Evolutionary conservation across 2,888 invertebrate genomes (phyloP), one percentile per base, ranked within the genome.

Genomic region (Lutraria lutraria): DNA sequence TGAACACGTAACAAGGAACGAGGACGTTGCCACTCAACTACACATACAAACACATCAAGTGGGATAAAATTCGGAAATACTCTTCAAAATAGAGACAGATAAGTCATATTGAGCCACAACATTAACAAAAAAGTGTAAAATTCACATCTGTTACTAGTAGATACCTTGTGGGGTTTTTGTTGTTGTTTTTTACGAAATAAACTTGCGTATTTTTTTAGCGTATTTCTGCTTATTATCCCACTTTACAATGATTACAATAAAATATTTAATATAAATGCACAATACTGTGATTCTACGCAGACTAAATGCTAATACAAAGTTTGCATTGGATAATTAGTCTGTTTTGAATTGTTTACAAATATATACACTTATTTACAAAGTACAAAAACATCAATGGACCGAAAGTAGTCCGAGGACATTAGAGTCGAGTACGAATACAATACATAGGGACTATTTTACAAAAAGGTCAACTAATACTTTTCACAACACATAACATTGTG

Each of bases 381-480:
- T 34, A 76, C 76, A 76, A 76, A 76, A 76, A 76, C 34, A 76
- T 76, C 76, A 25, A 76, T 16, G 76, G 34, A 31, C 76, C 16
- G 19, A 82, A 63, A 56, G 43, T 43, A 83, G 83, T 43, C 60
- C 83, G 83, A 63, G 34, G 63, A 68, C 34, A 83, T 43, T n/a
- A 63, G 43, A 63, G 63, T 63, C 83, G 56, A 83, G 76, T 34
- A 76, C 76, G 31, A 76, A 54, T 52, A 82, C 82, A 82, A 52
- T 15, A 83, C 68, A 83, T 43, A 83, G 31, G 31, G 76, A 76
- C 76, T 76, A 76, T 19, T 76, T 76, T 76, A 34, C 34, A 76
- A 2, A 76, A n/a, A 25, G 60, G 60, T n/a, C 16, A 34, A 76
- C 76, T 34, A 76, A 16, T 76, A 76, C 34, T 76, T 76, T 34